A percentile compares a stretch with the other conserved stretches of the same genome.
These are phyloP conservation scores for Conchocele bisecta DNA, from an alignment of 2,888 invertebrate species.

Conservation along the genomic window DNA sequence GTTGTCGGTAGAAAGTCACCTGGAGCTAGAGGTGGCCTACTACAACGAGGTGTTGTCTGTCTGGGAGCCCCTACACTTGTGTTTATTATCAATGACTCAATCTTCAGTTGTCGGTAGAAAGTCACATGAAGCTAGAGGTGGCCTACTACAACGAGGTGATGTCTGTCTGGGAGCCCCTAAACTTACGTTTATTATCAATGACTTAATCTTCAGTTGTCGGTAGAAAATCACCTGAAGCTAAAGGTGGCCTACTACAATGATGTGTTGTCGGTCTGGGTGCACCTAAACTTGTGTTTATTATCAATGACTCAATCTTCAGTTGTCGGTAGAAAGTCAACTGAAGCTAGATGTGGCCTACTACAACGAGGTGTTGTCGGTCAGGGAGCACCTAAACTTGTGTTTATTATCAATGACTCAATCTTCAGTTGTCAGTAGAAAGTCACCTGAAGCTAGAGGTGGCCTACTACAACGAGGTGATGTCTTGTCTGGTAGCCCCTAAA, in stretches of 20 bases:
- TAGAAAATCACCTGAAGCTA: too few species aligned
- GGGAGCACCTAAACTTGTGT: too few species aligned
- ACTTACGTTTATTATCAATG: too few species aligned
- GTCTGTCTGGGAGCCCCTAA: slow-evolving; percentile 98
- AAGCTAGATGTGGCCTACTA: slow-evolving; percentile 94
- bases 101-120: slow-evolving; percentile 88
- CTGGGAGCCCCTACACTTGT: slow-evolving; percentile 97
- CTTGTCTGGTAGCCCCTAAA: slow-evolving; percentile 98
- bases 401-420: too few species aligned
- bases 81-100: too few species aligned
- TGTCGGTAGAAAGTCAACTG: slow-evolving; percentile 85
- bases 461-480: slow-evolving; percentile 95
- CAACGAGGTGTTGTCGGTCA: slow-evolving; percentile 94
- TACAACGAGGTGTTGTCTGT: slow-evolving; percentile 95
- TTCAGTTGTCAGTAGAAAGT: slow-evolving; percentile 87
- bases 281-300: too few species aligned
- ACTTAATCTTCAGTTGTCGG: too few species aligned
- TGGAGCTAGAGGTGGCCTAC: slow-evolving; percentile 92
- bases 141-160: slow-evolving; percentile 96
- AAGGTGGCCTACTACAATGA: too few species aligned
- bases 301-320: too few species aligned
- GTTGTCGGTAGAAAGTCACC: slow-evolving; percentile 86
- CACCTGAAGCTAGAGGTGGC: slow-evolving; percentile 89
- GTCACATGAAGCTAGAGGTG: slow-evolving; percentile 87
- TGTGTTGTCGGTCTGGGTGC: too few species aligned